Evolutionary conservation across 2,888 invertebrate species (phyloP).

Genomic region (Polydrusus pterygomalis): DNA sequence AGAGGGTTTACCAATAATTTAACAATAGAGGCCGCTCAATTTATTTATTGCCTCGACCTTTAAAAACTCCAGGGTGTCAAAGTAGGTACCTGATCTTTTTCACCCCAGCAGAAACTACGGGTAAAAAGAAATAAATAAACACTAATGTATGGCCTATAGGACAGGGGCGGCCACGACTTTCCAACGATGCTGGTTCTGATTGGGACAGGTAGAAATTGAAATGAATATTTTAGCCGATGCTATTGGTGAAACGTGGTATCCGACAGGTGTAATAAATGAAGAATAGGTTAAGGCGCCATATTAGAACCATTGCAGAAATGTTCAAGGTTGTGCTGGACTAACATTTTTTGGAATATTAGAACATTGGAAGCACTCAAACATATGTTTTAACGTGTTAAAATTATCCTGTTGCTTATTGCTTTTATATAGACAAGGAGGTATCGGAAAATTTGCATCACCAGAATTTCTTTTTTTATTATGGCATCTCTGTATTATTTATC

Average conservation of each 20-base stretch:
- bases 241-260: slow-evolving; percentile 1
- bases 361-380: too few species aligned
- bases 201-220: slow-evolving; percentile 15
- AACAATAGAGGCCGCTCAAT: background rate
- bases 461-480: too few species aligned
- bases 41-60: background rate
- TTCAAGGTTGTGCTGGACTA: too few species aligned
- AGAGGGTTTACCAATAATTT: background rate
- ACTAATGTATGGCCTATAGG: background rate
- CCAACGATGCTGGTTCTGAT: background rate
- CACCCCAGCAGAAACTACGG: background rate
- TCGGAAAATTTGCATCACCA: too few species aligned
- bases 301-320: too few species aligned
- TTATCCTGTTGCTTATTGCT: too few species aligned
- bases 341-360: too few species aligned
- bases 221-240: background rate
- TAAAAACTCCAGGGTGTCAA: background rate
- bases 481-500: too few species aligned
- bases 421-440: too few species aligned
- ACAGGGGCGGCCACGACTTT: background rate
- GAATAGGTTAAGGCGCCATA: background rate
- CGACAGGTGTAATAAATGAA: slow-evolving; percentile 10
- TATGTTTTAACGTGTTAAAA: too few species aligned
- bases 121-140: background rate
- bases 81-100: background rate